Base-by-base conservation (phyloP, 2,888 invertebrate species). In the Chorisops tibialis region DNA sequence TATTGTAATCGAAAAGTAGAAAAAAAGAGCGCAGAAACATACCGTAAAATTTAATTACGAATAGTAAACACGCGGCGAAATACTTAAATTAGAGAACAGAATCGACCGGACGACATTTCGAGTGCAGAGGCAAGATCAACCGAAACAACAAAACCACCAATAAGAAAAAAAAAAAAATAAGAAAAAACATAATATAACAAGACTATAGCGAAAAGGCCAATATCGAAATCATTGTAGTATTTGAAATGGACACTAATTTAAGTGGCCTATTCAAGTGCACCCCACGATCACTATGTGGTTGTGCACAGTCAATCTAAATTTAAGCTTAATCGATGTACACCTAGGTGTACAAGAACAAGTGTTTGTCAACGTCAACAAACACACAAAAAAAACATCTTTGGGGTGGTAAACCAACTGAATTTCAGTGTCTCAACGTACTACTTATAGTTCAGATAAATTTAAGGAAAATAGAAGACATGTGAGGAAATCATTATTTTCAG, bases 301-400 rank as follows among this genome's bases (percentile, higher is more conserved):
- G 16, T 21, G 47, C 21, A 47, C 3, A 21, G 39, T 21, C 11
- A 21, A 21, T 47, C 22, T 21, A 47, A 30, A 30, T 30, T 30
- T 30, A 30, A 30, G 5, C 9, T 7, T 30, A 30, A 30, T 30
- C 30, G 30, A 30, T 30, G 7, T 30, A 30, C 30, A 30, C 30
- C 30, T 30, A 30, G 30, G 30, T n/a, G n/a, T 30, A 30, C 30
- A 30, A 30, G 30, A 30, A 30, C 47, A 47, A 47, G 47, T 47
- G 47, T 22, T 21, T 47, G 47, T 47, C 47, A 47, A 19, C 47
- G 19, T 45, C 43, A 43, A 43, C 47, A 14, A 45, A 45, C 4
- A 7, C 30, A 9, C 9, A 9, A 41, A 41, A n/a, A 19, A 9
- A 9, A 18, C 43, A 21, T 18, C n/a, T 21, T 21, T 9, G 22